Evolutionary conservation across 2,888 invertebrate genomes (phyloP).

Genomic region (Rhopalosiphum nymphaeae): DNA sequence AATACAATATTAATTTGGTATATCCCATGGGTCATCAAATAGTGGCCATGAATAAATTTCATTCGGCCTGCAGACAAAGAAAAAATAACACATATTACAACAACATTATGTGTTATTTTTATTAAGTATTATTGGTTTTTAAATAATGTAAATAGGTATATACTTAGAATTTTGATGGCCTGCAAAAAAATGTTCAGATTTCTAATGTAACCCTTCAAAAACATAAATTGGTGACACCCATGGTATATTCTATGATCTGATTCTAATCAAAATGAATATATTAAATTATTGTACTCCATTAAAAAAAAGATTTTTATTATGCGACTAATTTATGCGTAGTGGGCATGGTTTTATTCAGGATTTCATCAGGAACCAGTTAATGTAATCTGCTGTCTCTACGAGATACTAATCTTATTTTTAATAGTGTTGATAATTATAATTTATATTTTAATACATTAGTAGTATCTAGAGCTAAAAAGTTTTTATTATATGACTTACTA

Average conservation of each 20-base stretch:
- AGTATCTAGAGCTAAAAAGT: background rate
- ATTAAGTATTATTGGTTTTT: too few relatives aligned
- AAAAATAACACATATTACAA: too few relatives aligned
- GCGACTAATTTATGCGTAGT: fast-evolving
- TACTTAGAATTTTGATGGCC: too few relatives aligned
- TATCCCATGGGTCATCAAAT: too few relatives aligned
- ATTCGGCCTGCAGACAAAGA: too few relatives aligned
- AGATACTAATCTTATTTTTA: background rate
- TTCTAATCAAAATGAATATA: background rate
- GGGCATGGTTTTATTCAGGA: background rate
- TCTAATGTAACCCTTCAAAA: too few relatives aligned
- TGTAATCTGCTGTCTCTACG: too few relatives aligned
- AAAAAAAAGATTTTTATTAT: background rate
- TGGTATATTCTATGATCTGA: background rate
- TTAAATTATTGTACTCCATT: background rate
- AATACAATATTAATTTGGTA: background rate
- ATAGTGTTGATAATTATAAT: background rate
- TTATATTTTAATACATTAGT: background rate
- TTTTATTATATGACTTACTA: background rate
- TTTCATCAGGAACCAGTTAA: background rate
- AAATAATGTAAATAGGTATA: too few relatives aligned
- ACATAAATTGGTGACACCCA: too few relatives aligned
- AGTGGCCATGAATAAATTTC: too few relatives aligned
- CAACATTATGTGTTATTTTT: too few relatives aligned
- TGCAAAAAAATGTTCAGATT: too few relatives aligned